Evolutionary conservation across 2,888 invertebrate genomes (phyloP).

Genomic region (Heteromyza rotundicornis): DNA sequence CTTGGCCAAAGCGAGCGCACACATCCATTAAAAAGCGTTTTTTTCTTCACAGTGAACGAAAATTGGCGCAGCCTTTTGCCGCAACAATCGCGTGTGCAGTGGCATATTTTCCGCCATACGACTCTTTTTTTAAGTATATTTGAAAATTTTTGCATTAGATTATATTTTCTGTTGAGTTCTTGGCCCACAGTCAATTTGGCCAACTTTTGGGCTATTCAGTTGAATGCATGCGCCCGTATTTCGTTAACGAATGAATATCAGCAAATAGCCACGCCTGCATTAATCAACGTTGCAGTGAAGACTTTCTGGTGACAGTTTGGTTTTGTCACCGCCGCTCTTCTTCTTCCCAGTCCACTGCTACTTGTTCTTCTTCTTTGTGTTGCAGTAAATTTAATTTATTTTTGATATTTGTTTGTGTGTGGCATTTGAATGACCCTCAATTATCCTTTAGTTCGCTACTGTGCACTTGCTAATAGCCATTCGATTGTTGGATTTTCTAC

Average conservation of each 20-base stretch:
- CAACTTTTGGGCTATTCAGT: too few species aligned
- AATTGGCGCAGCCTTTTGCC: neutral
- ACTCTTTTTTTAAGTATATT: too few species aligned
- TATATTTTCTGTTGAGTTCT: conserved; percentile 28
- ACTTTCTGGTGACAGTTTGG: conserved; percentile 41
- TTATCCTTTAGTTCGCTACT: conserved; percentile 48
- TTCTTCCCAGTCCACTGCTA: conserved; percentile 36
- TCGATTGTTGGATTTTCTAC: neutral
- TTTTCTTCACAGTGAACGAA: too few species aligned
- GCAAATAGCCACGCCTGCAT: conserved; percentile 12
- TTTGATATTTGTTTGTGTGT: conserved; percentile 14
- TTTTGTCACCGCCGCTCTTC: conserved; percentile 28
- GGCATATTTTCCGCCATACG: too few species aligned
- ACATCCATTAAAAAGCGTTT: conserved; percentile 10
- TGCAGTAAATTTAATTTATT: neutral
- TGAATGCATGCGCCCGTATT: too few species aligned
- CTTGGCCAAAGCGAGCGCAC: conserved; percentile 6
- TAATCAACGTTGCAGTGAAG: too few species aligned
- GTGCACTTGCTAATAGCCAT: neutral
- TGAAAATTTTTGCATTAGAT: too few species aligned
- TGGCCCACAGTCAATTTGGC: conserved; percentile 39
- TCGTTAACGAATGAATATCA: neutral
- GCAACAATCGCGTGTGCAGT: conserved; percentile 4
- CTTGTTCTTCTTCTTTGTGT: neutral
- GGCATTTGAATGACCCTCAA: conserved; percentile 55